Evolutionary conservation across 1,140 invertebrate genomes (phyloP).

Genomic region (Glomeris maerens): DNA sequence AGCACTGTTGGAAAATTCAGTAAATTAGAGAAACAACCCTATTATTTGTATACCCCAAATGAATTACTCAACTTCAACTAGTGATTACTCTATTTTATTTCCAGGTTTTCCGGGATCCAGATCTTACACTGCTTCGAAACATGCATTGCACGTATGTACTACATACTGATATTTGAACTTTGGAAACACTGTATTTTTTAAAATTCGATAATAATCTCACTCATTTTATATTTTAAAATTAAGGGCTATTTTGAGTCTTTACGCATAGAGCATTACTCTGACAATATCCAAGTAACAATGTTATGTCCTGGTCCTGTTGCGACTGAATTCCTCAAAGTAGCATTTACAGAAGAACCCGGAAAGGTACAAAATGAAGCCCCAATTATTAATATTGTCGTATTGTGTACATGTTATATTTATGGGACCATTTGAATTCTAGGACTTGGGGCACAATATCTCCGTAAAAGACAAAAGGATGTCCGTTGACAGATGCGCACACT

Average conservation of each 20-base stretch:
- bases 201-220: not conserved
- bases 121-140: conserved; percentile 63
- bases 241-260: conserved; percentile 56
- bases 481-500: conserved; percentile 50
- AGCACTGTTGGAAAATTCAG: conserved; percentile 52
- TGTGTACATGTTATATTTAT: not conserved
- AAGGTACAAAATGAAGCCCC: conserved; percentile 32
- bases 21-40: conserved; percentile 7
- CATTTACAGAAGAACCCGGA: conserved; percentile 48
- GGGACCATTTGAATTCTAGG: not conserved
- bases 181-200: not conserved
- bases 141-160: conserved; percentile 63
- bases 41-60: too few species aligned
- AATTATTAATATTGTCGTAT: too few species aligned
- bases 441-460: too few species aligned
- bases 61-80: too few species aligned
- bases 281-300: conserved; percentile 49
- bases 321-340: conserved; percentile 51
- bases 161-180: too few species aligned
- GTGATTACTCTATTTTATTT: too few species aligned
- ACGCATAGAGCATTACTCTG: conserved; percentile 42
- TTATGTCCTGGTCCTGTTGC: conserved; percentile 60
- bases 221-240: conserved; percentile 19
- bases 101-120: conserved; percentile 50
- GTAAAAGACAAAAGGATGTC: conserved; percentile 48